Evolutionary conservation across 2,888 invertebrate genomes (phyloP).

Genomic region (Argyra leucocephala): DNA sequence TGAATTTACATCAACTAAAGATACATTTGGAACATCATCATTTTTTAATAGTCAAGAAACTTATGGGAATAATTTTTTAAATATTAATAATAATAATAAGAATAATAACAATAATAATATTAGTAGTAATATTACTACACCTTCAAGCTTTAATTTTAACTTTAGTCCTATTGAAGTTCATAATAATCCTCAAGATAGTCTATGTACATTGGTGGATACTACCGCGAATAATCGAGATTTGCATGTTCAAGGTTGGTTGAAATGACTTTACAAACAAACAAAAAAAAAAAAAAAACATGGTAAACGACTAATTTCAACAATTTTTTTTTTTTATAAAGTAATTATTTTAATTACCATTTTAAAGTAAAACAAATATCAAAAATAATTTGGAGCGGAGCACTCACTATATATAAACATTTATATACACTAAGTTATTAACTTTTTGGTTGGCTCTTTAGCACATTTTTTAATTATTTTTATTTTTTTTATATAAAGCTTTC

Average conservation of each 20-base stretch:
- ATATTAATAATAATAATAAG: slow-evolving; percentile 13
- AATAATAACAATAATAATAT: slow-evolving; percentile 9
- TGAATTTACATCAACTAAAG: not conserved
- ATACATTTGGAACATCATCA: not conserved
- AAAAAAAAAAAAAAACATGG: not conserved
- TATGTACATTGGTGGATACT: slow-evolving; percentile 17
- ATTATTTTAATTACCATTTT: not conserved
- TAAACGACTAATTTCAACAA: slow-evolving; percentile 11
- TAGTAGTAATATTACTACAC: not conserved
- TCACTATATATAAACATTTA: not conserved
- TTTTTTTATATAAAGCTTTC: no score
- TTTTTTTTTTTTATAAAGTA: not conserved
- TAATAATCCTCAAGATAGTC: slow-evolving; percentile 12
- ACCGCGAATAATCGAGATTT: slow-evolving; percentile 20
- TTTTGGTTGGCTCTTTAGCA: no score
- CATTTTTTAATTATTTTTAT: no score
- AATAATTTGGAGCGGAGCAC: slow-evolving; percentile 1
- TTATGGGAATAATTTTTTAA: not conserved
- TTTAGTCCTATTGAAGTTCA: not conserved
- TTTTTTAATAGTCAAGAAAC: not conserved
- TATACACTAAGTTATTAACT: no score
- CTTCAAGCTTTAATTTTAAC: slow-evolving; percentile 7
- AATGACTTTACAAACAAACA: slow-evolving; percentile 9
- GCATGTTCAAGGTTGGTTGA: slow-evolving; percentile 24
- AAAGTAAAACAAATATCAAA: not conserved